These are phyloP conservation scores for Dioctria linearis DNA, from an alignment of 2,888 invertebrate genomes.

Conservation along the genomic window DNA sequence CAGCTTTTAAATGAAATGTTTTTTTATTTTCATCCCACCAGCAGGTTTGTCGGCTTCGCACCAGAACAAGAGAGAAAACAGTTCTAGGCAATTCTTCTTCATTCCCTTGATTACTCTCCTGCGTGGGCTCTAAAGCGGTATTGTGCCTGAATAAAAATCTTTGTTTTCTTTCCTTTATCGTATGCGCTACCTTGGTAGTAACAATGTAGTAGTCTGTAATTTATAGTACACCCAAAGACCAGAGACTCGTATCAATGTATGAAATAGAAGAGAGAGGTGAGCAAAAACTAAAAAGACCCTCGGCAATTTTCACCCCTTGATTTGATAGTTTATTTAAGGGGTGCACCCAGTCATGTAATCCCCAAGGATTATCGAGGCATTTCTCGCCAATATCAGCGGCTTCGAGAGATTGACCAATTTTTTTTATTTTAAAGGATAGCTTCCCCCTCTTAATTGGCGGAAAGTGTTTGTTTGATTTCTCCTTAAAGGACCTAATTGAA, in stretches of 20 bases:
- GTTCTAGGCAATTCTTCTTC: conserved; percentile 28
- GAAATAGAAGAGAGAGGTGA: not conserved
- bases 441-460: not conserved
- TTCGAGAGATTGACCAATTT: conserved; percentile 18
- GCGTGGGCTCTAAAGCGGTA: conserved; percentile 51
- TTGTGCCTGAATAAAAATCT: conserved; percentile 4
- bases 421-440: not conserved
- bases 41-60: not conserved
- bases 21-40: conserved; percentile 42
- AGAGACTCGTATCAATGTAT: not conserved
- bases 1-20: conserved; percentile 51
- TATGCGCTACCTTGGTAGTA: not conserved
- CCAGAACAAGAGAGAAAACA: not conserved
- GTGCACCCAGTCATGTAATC: conserved; percentile 24
- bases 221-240: not conserved
- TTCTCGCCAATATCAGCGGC: conserved; percentile 4
- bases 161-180: not conserved
- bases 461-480: conserved; percentile 13
- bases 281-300: not conserved
- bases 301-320: not conserved
- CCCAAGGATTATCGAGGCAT: not conserved
- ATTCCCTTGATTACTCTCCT: conserved; percentile 49
- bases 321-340: conserved; percentile 24
- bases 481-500: conserved; percentile 20
- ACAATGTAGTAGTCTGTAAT: conserved; percentile 9